Percentiles rank a stretch among this genome's conserved stretches.
Conservation (phyloP, 2,113 vertebrate species). For the Capreolus pygargus region DNA sequence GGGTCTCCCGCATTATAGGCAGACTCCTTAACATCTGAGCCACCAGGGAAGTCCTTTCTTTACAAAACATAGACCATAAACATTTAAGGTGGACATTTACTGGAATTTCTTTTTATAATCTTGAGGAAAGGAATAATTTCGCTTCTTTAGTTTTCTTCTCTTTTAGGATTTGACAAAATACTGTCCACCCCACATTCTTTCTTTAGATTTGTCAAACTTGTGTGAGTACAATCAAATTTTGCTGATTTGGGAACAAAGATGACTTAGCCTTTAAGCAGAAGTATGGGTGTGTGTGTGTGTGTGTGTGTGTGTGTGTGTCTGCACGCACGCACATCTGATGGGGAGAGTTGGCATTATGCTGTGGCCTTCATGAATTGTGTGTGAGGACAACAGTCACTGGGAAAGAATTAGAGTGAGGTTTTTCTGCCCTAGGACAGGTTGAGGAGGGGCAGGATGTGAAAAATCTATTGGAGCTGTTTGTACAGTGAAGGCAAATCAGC, state of each 20-base stretch:
- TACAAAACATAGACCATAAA: neutral
- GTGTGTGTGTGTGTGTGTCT: no score
- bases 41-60: neutral
- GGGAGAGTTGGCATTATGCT: neutral
- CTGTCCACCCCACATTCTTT: neutral
- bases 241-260: neutral
- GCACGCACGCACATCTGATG: accelerated
- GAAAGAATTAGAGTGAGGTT: neutral
- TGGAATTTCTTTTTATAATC: neutral
- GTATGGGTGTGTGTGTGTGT: neutral
- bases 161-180: neutral
- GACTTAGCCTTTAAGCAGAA: neutral
- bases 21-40: neutral
- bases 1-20: neutral
- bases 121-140: neutral
- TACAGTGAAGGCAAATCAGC: neutral
- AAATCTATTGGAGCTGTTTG: neutral
- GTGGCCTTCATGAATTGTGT: neutral
- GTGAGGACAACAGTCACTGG: neutral
- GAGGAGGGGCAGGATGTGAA: neutral
- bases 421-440: neutral
- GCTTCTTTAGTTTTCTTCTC: neutral
- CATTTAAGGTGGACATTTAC: neutral
- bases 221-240: neutral
- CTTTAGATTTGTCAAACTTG: neutral